A percentile compares a stretch with the other conserved stretches of the same genome.
Conservation (phyloP, 2,888 invertebrate species). For the Pristionchus exspectatus region DNA sequence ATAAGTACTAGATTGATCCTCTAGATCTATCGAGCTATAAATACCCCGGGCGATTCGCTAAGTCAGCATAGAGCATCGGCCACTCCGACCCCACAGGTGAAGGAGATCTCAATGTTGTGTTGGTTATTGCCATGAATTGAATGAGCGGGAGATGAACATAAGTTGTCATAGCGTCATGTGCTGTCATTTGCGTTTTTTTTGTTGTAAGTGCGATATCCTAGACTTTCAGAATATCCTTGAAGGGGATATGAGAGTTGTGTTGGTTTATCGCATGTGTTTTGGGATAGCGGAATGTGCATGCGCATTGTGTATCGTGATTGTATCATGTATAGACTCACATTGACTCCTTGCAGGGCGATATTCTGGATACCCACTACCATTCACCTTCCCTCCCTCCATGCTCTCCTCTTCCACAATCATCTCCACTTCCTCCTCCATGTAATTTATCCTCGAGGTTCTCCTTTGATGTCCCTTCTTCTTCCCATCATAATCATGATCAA, state of each 20-base stretch:
- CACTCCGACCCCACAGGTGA: slow-evolving; percentile 46
- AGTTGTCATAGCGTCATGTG: neutral
- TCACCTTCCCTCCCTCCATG: neutral
- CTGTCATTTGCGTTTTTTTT: neutral
- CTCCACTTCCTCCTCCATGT: neutral
- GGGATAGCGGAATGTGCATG: no score
- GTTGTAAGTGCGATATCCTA: no score
- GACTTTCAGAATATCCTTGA: neutral
- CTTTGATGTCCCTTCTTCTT: neutral
- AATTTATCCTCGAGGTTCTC: slow-evolving; percentile 25
- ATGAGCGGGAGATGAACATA: neutral
- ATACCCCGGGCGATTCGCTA: neutral
- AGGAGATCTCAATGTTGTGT: neutral
- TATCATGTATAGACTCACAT: neutral
- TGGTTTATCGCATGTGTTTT: no score
- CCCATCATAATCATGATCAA: neutral
- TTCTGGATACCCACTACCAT: neutral
- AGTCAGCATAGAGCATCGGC: slow-evolving; percentile 5
- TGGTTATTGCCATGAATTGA: neutral
- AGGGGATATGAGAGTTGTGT: no score
- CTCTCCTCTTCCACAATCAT: neutral
- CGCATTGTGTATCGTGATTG: neutral
- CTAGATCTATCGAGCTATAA: slow-evolving; percentile 37
- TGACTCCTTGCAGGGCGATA: neutral
- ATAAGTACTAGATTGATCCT: neutral